These are phyloP conservation scores for Octonoba sinensis DNA, from an alignment of 2,888 invertebrate genomes.

Conservation along the genomic window DNA sequence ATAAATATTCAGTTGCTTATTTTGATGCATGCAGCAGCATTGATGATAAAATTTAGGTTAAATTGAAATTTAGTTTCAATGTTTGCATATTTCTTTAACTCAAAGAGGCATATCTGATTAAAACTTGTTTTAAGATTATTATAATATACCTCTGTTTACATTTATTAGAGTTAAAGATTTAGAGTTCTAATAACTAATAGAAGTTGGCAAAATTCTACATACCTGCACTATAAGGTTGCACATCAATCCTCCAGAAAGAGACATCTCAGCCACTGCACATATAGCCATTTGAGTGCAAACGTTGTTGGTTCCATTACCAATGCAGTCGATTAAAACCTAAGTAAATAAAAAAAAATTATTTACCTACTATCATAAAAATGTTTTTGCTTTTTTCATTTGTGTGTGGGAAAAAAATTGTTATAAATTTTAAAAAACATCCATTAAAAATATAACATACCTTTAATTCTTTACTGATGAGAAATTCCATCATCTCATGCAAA, in stretches of 20 bases:
- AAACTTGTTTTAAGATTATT: no score
- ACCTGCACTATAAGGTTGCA: constrained; percentile 54
- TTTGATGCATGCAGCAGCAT: neutral
- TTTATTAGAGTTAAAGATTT: no score
- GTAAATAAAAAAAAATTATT: neutral
- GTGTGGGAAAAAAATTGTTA: neutral
- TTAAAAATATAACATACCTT: constrained; percentile 24
- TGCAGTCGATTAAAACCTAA: constrained; percentile 45
- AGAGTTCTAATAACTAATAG: neutral
- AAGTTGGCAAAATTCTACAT: constrained; percentile 24
- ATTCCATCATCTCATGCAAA: constrained; percentile 62
- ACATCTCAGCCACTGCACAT: constrained; percentile 61
- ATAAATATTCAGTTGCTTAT: neutral
- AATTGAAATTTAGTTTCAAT: neutral
- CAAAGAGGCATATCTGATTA: no score
- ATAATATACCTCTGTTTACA: no score
- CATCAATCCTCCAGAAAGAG: constrained; percentile 50
- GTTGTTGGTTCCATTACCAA: constrained; percentile 32
- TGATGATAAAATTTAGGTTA: neutral
- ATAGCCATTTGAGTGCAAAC: constrained; percentile 47
- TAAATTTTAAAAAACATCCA: neutral
- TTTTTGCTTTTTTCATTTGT: neutral
- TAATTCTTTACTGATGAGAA: constrained; percentile 60
- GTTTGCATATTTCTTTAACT: neutral
- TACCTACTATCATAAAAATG: neutral